A percentile compares a stretch with the other conserved stretches of the same genome.
These are phyloP conservation scores for Pampus argenteus DNA, from an alignment of 2,797 vertebrate species.

Conservation along the genomic window DNA sequence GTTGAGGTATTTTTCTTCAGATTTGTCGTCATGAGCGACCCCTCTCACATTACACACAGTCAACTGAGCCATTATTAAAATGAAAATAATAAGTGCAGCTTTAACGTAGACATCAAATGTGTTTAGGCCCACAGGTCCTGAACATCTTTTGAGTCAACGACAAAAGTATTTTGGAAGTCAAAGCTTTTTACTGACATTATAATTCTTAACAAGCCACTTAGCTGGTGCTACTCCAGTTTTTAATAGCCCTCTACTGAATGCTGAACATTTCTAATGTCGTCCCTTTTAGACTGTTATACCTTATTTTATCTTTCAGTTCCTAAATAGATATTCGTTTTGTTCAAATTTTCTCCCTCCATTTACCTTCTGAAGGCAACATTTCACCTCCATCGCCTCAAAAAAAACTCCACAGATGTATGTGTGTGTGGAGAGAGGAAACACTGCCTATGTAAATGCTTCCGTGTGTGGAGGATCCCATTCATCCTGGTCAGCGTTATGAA, in stretches of 20 bases:
- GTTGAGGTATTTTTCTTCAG: neutral
- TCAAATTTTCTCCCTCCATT: conserved; percentile 1
- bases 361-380: neutral
- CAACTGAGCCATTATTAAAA: neutral
- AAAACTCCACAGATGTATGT: neutral
- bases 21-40: too few relatives aligned
- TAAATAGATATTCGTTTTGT: neutral
- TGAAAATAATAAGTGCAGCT: neutral
- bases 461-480: conserved; percentile 37
- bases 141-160: neutral
- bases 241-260: conserved; percentile 1
- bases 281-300: neutral
- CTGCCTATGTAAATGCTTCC: conserved; percentile 20
- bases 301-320: neutral
- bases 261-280: neutral
- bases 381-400: neutral
- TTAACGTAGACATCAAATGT: neutral
- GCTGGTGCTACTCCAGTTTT: neutral
- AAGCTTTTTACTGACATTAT: neutral
- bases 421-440: conserved; percentile 22
- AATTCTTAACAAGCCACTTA: neutral
- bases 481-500: conserved; percentile 58
- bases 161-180: neutral
- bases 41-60: neutral
- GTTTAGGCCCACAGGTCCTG: neutral